Conservation (phyloP, 2,888 invertebrate species). For the Hipparchia semele region DNA sequence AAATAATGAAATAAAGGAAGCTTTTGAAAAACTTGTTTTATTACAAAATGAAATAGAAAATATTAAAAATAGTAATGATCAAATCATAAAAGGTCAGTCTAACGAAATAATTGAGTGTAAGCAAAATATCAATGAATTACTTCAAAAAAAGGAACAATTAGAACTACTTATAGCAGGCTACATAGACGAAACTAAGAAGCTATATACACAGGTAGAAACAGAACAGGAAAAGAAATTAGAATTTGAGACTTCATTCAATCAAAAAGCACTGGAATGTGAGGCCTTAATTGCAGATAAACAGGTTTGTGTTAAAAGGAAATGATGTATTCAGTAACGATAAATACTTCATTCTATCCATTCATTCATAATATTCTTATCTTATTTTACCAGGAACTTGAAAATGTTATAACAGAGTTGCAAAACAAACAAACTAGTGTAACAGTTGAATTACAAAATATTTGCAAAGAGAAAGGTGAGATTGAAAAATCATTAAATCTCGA, state of each 20-base stretch:
- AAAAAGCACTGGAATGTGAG: slow-evolving; percentile 44
- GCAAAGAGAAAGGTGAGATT: slow-evolving; percentile 50
- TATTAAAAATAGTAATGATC: slow-evolving; percentile 47
- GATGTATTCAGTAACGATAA: background rate
- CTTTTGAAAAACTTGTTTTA: slow-evolving; percentile 50
- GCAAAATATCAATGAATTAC: slow-evolving; percentile 49
- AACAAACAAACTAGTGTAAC: slow-evolving; percentile 48
- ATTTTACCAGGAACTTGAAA: slow-evolving; percentile 62
- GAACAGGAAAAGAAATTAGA: slow-evolving; percentile 42
- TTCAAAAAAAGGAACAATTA: slow-evolving; percentile 43
- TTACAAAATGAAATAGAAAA: slow-evolving; percentile 52
- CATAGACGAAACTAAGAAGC: slow-evolving; percentile 44
- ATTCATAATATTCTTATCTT: slow-evolving; percentile 31
- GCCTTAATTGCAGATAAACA: slow-evolving; percentile 48
- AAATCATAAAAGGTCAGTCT: slow-evolving; percentile 45
- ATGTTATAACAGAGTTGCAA: slow-evolving; percentile 51
- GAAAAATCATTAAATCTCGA: slow-evolving; percentile 50
- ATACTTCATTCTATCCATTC: slow-evolving; percentile 30
- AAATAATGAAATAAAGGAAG: slow-evolving; percentile 57
- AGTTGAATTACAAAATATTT: slow-evolving; percentile 37
- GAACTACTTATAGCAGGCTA: slow-evolving; percentile 43
- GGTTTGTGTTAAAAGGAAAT: slow-evolving; percentile 57
- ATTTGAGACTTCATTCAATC: slow-evolving; percentile 18
- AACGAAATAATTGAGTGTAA: slow-evolving; percentile 48
- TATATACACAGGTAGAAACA: slow-evolving; percentile 44